Evolutionary conservation across 2,797 vertebrate species (phyloP).

Genomic region (Takifugu ocellatus): DNA sequence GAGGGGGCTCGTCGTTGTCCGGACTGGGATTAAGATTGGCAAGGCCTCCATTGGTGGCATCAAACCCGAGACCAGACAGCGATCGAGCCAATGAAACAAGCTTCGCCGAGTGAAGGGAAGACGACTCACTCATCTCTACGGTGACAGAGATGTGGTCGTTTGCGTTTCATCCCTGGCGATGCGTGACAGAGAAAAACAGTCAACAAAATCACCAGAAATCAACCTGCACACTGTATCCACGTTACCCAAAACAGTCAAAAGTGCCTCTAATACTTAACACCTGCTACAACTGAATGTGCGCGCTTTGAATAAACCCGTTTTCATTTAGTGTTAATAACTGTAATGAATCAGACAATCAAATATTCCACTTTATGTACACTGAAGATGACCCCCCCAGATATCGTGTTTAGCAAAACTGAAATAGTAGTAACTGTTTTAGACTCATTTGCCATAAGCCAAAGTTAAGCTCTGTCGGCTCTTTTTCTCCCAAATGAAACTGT

Average conservation of each 20-base stretch:
- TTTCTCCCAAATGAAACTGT: slow-evolving; percentile 52
- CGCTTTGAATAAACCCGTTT: no score
- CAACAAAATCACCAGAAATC: background rate
- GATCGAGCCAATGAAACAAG: slow-evolving; percentile 78
- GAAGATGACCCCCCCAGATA: background rate
- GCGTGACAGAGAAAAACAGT: slow-evolving; percentile 8
- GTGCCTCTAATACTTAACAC: no score
- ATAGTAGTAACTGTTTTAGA: slow-evolving; percentile 21
- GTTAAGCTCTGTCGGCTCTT: slow-evolving; percentile 52
- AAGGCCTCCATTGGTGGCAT: slow-evolving; percentile 56
- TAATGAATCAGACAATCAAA: no score
- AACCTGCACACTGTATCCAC: no score
- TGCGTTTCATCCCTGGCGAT: slow-evolving; percentile 75
- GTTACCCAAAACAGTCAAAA: no score
- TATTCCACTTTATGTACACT: no score
- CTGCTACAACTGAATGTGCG: no score
- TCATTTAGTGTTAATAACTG: no score
- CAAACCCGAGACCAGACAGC: slow-evolving; percentile 53
- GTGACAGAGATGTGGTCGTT: slow-evolving; percentile 62
- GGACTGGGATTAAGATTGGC: slow-evolving; percentile 22
- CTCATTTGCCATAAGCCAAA: slow-evolving; percentile 48
- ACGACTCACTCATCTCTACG: slow-evolving; percentile 65
- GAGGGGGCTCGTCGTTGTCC: slow-evolving; percentile 43
- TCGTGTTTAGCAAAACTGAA: slow-evolving; percentile 14
- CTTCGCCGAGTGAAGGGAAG: slow-evolving; percentile 67